phyloP scores from a whole-genome alignment of 1,140 invertebrate genomes.

The Drosophila melanogaster region DNA sequence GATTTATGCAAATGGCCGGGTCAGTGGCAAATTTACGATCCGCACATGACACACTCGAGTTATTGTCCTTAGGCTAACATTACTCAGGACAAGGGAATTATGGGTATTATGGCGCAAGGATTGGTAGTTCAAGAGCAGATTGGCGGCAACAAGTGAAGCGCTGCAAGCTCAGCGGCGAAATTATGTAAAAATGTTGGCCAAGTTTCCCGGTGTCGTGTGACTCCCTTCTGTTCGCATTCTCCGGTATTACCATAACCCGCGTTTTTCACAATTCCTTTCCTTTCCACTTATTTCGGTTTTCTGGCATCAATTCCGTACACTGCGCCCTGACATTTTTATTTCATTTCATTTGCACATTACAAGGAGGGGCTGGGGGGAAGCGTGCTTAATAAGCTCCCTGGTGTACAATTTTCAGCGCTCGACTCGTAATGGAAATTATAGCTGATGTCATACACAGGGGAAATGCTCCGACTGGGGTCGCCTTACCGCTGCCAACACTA shows the following conservation, averaged over 20 bases:
- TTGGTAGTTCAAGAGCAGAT: conserved; percentile 20
- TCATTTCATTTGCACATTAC: conserved; percentile 80
- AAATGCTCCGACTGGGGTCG: conserved; percentile 40
- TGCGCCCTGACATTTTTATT: conserved; percentile 59
- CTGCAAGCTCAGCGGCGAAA: neutral
- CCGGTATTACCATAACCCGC: neutral
- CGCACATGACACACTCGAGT: conserved; percentile 43
- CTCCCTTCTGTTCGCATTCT: conserved; percentile 14
- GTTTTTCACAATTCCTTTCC: neutral
- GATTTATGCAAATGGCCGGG: conserved; percentile 65
- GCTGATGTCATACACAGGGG: conserved; percentile 80
- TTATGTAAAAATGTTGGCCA: conserved; percentile 31
- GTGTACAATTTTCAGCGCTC: conserved; percentile 81
- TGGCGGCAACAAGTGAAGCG: conserved; percentile 42
- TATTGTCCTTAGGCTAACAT: conserved; percentile 39
- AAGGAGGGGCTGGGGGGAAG: neutral
- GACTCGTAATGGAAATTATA: conserved; percentile 82
- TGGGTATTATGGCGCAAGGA: conserved; percentile 34
- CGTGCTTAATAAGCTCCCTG: conserved; percentile 80
- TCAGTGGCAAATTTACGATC: conserved; percentile 53
- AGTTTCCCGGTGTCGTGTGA: conserved; percentile 23
- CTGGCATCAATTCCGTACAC: conserved; percentile 4
- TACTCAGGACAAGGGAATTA: conserved; percentile 30
- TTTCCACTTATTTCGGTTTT: neutral
- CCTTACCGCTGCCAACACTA: conserved; percentile 17